phyloP scores from a whole-genome alignment of 2,888 invertebrate species.

The Archips crataeganus region DNA sequence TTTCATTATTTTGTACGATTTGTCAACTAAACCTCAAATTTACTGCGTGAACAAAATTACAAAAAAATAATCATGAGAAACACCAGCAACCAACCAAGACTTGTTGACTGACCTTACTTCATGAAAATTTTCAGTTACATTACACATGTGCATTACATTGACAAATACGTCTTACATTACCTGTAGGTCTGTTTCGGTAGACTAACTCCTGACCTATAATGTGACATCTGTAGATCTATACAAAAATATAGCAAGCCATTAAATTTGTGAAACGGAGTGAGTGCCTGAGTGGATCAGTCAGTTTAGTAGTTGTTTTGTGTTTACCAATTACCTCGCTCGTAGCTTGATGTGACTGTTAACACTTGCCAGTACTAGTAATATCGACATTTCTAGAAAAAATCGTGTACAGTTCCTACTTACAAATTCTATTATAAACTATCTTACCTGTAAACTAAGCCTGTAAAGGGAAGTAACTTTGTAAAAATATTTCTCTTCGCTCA shows the following conservation, averaged over 20 bases:
- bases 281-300: not conserved
- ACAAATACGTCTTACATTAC: not conserved
- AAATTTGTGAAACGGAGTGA: not conserved
- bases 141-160: too few relatives aligned
- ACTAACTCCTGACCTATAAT: conserved; percentile 35
- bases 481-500: not conserved
- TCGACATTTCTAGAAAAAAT: conserved; percentile 28
- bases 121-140: too few relatives aligned
- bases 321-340: not conserved
- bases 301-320: conserved; percentile 13
- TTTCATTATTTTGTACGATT: too few relatives aligned
- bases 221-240: conserved; percentile 15
- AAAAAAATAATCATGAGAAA: too few relatives aligned
- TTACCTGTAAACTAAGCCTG: not conserved
- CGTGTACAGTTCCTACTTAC: not conserved
- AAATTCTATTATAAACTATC: not conserved
- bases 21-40: too few relatives aligned
- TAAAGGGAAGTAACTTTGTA: not conserved
- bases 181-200: not conserved
- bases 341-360: conserved; percentile 17
- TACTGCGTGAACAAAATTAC: too few relatives aligned
- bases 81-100: too few relatives aligned
- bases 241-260: conserved; percentile 7
- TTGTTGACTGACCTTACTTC: too few relatives aligned
- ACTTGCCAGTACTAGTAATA: not conserved